phyloP scores from a whole-genome alignment of 2,113 vertebrate genomes.

The Pao palembangensis region DNA sequence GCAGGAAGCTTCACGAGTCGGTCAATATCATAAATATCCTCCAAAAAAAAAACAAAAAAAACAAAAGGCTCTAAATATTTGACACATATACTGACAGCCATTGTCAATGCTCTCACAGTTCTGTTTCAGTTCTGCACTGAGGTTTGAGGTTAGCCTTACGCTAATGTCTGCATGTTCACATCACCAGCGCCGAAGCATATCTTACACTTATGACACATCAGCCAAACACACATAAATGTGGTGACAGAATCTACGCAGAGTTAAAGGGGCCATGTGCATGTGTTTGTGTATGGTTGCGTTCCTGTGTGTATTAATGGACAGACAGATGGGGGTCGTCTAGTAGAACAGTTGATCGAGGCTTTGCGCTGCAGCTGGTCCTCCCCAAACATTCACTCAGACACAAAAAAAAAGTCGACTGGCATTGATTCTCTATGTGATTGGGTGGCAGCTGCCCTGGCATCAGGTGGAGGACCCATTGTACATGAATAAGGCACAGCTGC shows the following conservation, averaged over 20 bases:
- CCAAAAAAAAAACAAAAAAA: slow-evolving; percentile 47
- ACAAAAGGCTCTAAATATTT: slow-evolving; percentile 22
- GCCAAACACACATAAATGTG: slow-evolving; percentile 32
- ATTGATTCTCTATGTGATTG: slow-evolving; percentile 23
- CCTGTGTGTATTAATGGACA: slow-evolving; percentile 49
- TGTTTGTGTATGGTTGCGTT: slow-evolving; percentile 45
- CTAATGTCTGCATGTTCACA: no score
- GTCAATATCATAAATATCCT: slow-evolving; percentile 61
- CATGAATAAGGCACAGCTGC: slow-evolving; percentile 56
- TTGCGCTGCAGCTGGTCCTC: slow-evolving; percentile 67
- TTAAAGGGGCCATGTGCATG: slow-evolving; percentile 41
- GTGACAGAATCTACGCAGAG: slow-evolving; percentile 37
- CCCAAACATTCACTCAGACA: slow-evolving; percentile 38
- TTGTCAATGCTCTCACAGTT: no score
- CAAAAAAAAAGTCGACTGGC: slow-evolving; percentile 46
- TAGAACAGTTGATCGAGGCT: slow-evolving; percentile 71
- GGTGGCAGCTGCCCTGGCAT: slow-evolving; percentile 59
- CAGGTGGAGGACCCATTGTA: slow-evolving; percentile 48
- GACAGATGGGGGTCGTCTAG: slow-evolving; percentile 68
- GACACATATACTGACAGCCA: no score
- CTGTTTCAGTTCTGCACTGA: no score
- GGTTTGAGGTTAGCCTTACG: no score
- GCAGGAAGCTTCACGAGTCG: slow-evolving; percentile 50
- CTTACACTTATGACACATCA: slow-evolving; percentile 29
- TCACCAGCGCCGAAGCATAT: slow-evolving; percentile 5